Conservation (phyloP, 92 coral and sea anemone genomes). For the Actinernus sp. region DNA sequence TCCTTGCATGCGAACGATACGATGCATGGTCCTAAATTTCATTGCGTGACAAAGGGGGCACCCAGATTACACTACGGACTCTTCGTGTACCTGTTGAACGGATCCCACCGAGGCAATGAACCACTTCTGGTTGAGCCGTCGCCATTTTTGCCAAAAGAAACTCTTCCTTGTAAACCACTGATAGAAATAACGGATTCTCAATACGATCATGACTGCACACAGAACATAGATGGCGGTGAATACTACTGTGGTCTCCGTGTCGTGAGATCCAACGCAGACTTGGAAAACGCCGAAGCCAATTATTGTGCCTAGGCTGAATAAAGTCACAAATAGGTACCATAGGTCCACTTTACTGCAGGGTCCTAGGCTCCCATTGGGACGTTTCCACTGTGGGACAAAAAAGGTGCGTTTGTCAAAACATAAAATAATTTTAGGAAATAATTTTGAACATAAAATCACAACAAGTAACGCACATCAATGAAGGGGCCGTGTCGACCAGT, state of each 20-base stretch:
- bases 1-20: too few species aligned
- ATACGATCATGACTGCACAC: slow-evolving; percentile 83
- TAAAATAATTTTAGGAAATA: too few species aligned
- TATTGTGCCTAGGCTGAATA: slow-evolving; percentile 84
- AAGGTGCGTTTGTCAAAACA: too few species aligned
- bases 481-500: too few species aligned
- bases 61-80: background rate
- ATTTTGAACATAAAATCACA: too few species aligned
- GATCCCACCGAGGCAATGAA: slow-evolving; percentile 41
- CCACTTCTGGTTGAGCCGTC: slow-evolving; percentile 85
- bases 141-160: slow-evolving; percentile 92
- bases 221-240: slow-evolving; percentile 94
- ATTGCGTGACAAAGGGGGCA: too few species aligned
- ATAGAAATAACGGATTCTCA: slow-evolving; percentile 87
- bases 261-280: slow-evolving; percentile 68
- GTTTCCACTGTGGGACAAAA: slow-evolving; percentile 99
- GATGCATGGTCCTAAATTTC: too few species aligned
- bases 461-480: too few species aligned
- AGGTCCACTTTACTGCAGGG: slow-evolving; percentile 92
- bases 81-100: slow-evolving; percentile 2
- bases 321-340: slow-evolving; percentile 87
- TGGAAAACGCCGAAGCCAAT: slow-evolving; percentile 89
- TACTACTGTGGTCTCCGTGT: slow-evolving; percentile 74
- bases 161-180: slow-evolving; percentile 89
- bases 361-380: slow-evolving; percentile 83